A percentile compares a stretch with the other conserved stretches of the same genome.
phyloP scores from a whole-genome alignment of 2,113 vertebrate genomes.

The Falco punctatus region DNA sequence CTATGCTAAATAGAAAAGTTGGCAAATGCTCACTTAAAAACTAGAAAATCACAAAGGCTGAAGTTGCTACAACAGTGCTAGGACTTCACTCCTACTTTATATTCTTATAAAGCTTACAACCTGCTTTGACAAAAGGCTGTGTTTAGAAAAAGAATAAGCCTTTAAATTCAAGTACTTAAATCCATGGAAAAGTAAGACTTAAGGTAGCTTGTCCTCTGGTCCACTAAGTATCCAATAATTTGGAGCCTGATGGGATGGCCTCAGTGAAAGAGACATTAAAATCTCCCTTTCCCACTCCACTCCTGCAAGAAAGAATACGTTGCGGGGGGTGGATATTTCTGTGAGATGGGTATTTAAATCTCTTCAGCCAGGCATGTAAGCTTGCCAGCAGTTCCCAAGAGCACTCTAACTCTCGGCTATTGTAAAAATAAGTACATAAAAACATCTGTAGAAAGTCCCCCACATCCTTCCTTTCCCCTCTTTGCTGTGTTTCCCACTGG shows the following conservation, averaged over 20 bases:
- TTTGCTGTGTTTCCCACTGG: background rate
- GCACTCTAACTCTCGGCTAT: background rate
- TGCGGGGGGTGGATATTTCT: background rate
- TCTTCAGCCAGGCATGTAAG: background rate
- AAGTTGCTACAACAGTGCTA: background rate
- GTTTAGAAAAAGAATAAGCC: background rate
- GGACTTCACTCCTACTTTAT: background rate
- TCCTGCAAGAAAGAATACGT: background rate
- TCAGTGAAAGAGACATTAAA: background rate
- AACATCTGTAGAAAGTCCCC: background rate
- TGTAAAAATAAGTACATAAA: constrained; percentile 13
- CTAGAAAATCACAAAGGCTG: background rate
- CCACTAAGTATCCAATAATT: background rate
- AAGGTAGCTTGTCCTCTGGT: background rate
- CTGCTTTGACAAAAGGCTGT: fast-evolving
- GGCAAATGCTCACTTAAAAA: background rate
- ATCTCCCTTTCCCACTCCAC: background rate
- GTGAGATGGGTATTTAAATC: background rate
- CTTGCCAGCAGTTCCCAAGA: background rate
- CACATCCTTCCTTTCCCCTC: background rate
- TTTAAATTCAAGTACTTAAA: constrained; percentile 1
- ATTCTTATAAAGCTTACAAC: background rate
- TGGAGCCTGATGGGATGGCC: background rate
- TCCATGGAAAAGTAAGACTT: background rate
- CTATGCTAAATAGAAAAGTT: background rate